Evolutionary conservation across 2,888 invertebrate species (phyloP), one percentile per base, ranked within the genome.

Genomic region (Gari tellinella): DNA sequence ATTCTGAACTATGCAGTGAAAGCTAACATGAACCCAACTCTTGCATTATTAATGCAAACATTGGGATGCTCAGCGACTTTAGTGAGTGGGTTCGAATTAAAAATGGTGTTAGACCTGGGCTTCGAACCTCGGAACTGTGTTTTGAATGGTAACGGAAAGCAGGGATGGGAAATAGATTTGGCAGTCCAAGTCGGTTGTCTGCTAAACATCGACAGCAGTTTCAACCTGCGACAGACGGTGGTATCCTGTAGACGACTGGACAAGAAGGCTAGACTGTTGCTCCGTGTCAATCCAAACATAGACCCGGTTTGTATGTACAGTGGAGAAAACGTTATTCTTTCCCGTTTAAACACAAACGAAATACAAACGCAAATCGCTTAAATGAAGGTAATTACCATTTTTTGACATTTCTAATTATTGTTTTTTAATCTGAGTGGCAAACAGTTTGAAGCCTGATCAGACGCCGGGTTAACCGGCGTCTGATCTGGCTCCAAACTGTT

Each of bases 71-170:
- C 88, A 56, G 69, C 87, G 52, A 86, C 88, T 0, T 60, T 88
- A 17, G 92, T 92, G 10, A 92, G 92, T 53, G 92, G 92, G 1
- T 85, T 87, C 51, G 92, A 93, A 77, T 78, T 92, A n/a, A 70
- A 85, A 23, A 62, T 91, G 37, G 92, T 91, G 14, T 56, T 92
- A 14, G 72, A 86, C 38, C 82, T 85, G n/a, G 92, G 92, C 23
- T 91, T 92, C 72, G 48, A 74, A 17, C 88, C 90, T 0, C 70
- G 75, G 21, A 70, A 81, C 2, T 86, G 92, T 25, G 81, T 92
- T 37, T 85, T 91, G 37, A 92, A 92, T 80, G 93, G 93, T 7
- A 92, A 92, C 80, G 84, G 92, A 4, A 92, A 92, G 69, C 86
- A 86, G 26, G 45, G 62, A 4, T 91, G 91, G 90, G 92, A 92